These are phyloP conservation scores for Polietes domitor DNA, from an alignment of 2,888 invertebrate genomes.

Conservation along the genomic window DNA sequence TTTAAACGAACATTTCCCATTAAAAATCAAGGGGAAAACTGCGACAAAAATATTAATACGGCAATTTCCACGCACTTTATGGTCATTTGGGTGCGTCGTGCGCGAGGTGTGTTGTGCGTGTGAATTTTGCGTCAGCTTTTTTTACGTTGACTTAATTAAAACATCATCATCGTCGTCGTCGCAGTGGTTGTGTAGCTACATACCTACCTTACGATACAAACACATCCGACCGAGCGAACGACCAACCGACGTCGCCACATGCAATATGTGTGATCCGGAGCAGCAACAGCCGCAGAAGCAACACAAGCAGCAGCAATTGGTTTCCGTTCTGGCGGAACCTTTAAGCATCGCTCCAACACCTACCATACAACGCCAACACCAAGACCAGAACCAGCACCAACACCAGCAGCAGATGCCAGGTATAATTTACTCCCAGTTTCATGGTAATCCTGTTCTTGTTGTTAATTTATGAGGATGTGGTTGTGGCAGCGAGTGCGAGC, in stretches of 20 bases:
- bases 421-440: conserved; percentile 22
- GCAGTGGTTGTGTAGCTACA: not conserved
- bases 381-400: too few species aligned
- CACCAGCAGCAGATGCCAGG: conserved; percentile 40
- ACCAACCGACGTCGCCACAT: not conserved
- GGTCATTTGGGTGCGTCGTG: conserved; percentile 14
- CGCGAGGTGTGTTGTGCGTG: not conserved
- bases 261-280: conserved; percentile 58
- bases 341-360: conserved; percentile 36
- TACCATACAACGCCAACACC: too few species aligned
- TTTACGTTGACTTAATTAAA: not conserved
- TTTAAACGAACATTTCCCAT: conserved; percentile 6
- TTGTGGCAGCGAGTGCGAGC: not conserved
- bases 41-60: conserved; percentile 8
- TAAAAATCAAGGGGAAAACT: not conserved
- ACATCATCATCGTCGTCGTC: not conserved
- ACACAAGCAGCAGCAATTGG: conserved; percentile 35
- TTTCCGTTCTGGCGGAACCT: conserved; percentile 27
- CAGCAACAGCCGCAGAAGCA: conserved; percentile 48
- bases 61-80: not conserved
- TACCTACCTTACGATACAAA: not conserved
- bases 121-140: not conserved
- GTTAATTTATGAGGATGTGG: not conserved
- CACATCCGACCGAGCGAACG: not conserved
- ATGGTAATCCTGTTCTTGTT: not conserved